These are phyloP conservation scores for Acanthosepion lycidas DNA, from an alignment of 2,888 invertebrate genomes.

Conservation along the genomic window DNA sequence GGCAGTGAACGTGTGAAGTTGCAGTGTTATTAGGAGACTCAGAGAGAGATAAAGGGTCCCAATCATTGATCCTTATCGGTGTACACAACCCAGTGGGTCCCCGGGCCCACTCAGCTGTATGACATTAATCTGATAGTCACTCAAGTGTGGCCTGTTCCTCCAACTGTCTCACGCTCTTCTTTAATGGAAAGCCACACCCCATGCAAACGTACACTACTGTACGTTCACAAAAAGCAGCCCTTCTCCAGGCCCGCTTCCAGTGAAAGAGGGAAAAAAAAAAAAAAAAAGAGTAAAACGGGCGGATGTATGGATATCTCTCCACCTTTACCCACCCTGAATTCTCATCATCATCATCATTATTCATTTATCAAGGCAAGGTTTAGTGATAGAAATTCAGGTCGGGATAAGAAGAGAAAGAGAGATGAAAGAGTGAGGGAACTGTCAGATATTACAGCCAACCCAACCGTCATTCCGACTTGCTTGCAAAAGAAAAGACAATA, in stretches of 20 bases:
- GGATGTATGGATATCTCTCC: not conserved
- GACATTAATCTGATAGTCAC: conserved; percentile 33
- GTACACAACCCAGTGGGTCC: conserved; percentile 18
- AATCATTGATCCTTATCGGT: conserved; percentile 1
- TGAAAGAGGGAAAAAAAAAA: not conserved
- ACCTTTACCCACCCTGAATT: fast-evolving
- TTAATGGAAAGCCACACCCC: not conserved
- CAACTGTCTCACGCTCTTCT: not conserved
- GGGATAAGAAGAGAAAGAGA: no score
- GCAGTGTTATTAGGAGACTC: conserved; percentile 24
- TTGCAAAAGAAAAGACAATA: no score
- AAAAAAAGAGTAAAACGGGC: not conserved
- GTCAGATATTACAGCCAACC: no score
- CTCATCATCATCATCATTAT: no score
- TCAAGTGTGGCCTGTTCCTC: not conserved
- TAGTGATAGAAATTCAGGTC: no score
- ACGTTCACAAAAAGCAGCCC: not conserved
- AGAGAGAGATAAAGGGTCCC: not conserved
- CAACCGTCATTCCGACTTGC: no score
- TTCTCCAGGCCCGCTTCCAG: not conserved
- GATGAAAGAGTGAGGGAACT: no score
- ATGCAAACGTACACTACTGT: not conserved
- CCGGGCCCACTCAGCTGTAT: not conserved
- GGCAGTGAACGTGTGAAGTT: not conserved
- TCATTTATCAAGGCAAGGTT: no score